Conservation (phyloP, 2,888 invertebrate genomes). For the Acrobeloides nanus region DNA sequence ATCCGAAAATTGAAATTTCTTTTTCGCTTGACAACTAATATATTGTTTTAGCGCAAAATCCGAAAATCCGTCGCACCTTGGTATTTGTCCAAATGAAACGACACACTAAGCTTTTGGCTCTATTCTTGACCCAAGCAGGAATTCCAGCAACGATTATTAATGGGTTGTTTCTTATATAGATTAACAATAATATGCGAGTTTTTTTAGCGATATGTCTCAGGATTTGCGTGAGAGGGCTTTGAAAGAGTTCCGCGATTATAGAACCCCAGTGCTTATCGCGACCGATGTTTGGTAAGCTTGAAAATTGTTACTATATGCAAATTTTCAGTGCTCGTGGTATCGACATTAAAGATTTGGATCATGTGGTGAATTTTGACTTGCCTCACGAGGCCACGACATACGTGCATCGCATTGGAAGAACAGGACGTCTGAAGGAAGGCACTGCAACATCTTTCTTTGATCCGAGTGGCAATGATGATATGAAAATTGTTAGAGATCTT, state of each 20-base stretch:
- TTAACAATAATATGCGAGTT: no score
- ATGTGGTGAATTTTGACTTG: no score
- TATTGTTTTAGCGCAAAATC: slow-evolving; percentile 13
- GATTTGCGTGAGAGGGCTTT: slow-evolving; percentile 69
- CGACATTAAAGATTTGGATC: slow-evolving; percentile 69
- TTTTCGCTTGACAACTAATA: no score
- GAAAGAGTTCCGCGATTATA: slow-evolving; percentile 63
- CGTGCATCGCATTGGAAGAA: no score
- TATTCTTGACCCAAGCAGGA: slow-evolving; percentile 14
- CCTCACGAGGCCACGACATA: no score
- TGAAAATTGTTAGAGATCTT: no score
- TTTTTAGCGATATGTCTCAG: slow-evolving; percentile 64
- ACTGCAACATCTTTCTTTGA: no score
- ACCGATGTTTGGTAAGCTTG: slow-evolving; percentile 95
- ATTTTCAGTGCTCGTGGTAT: slow-evolving; percentile 82
- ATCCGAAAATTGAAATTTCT: no score
- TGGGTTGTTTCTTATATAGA: slow-evolving; percentile 48
- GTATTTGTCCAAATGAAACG: slow-evolving; percentile 38
- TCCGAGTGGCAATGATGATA: no score
- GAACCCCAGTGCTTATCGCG: slow-evolving; percentile 75
- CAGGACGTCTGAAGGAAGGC: no score
- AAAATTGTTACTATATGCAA: no score
- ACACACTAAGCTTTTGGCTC: slow-evolving; percentile 26
- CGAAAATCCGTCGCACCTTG: slow-evolving; percentile 32
- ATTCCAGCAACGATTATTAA: slow-evolving; percentile 23